These are phyloP conservation scores for Lasioglossum figueresi DNA, from an alignment of 2,888 invertebrate genomes.

Conservation along the genomic window DNA sequence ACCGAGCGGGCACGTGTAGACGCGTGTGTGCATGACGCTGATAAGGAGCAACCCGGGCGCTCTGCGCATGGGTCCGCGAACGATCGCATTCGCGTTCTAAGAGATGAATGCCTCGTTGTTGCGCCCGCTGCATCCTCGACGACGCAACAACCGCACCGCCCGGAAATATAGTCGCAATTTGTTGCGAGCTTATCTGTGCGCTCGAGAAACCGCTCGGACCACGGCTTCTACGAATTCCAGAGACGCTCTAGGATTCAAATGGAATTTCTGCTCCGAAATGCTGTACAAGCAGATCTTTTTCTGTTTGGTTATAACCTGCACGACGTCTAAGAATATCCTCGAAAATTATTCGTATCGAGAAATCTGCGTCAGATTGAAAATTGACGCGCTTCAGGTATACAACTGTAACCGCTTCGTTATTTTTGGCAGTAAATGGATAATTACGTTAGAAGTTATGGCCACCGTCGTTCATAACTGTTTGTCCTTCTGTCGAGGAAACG, in stretches of 20 bases:
- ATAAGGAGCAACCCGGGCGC: background rate
- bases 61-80: background rate
- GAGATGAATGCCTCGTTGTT: background rate
- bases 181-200: background rate
- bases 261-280: background rate
- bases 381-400: too few species aligned
- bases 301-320: background rate
- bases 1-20: background rate
- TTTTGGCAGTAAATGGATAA: background rate
- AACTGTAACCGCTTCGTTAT: background rate
- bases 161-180: background rate
- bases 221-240: background rate
- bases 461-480: background rate
- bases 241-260: background rate
- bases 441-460: background rate
- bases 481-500: background rate
- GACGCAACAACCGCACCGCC: background rate
- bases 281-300: background rate
- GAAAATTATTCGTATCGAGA: background rate
- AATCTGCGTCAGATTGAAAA: background rate
- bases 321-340: background rate
- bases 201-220: background rate
- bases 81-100: slow-evolving; percentile 3
- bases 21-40: background rate
- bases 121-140: background rate